Conservation (phyloP, 1,140 invertebrate genomes). For the Pseudachorutes palmiensis region DNA sequence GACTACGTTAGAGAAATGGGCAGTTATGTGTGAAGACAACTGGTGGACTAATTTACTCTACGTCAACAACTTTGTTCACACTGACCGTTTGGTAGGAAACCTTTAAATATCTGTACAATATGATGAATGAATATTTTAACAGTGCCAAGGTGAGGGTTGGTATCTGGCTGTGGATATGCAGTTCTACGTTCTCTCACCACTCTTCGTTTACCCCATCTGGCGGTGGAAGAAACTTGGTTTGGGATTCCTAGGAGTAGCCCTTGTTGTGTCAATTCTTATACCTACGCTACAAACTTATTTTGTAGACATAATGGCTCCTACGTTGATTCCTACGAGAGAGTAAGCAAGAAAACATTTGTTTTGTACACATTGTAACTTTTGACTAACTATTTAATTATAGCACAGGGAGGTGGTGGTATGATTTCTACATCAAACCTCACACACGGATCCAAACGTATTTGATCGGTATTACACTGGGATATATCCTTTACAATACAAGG, state of each 20-base stretch:
- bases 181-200: slow-evolving; percentile 55
- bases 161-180: slow-evolving; percentile 74
- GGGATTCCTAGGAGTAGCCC: slow-evolving; percentile 19
- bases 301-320: slow-evolving; percentile 20
- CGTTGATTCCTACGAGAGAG: slow-evolving; percentile 24
- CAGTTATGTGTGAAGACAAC: slow-evolving; percentile 16
- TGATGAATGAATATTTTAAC: too few relatives aligned
- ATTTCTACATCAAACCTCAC: slow-evolving; percentile 33
- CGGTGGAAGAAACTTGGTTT: slow-evolving; percentile 27
- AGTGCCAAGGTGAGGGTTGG: slow-evolving; percentile 75
- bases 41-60: slow-evolving; percentile 39
- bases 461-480: slow-evolving; percentile 38
- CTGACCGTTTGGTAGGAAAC: slow-evolving; percentile 62
- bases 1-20: slow-evolving; percentile 14
- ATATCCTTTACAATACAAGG: slow-evolving; percentile 26
- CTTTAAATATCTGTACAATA: too few relatives aligned
- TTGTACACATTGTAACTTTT: not conserved
- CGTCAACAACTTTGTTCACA: slow-evolving; percentile 64
- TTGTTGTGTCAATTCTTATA: slow-evolving; percentile 17
- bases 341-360: slow-evolving; percentile 18
- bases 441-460: slow-evolving; percentile 33
- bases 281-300: slow-evolving; percentile 21
- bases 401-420: slow-evolving; percentile 6
- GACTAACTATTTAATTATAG: not conserved
- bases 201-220: slow-evolving; percentile 44